These are phyloP conservation scores for Drosophila neocordata DNA, from an alignment of 1,140 invertebrate species.

Conservation along the genomic window DNA sequence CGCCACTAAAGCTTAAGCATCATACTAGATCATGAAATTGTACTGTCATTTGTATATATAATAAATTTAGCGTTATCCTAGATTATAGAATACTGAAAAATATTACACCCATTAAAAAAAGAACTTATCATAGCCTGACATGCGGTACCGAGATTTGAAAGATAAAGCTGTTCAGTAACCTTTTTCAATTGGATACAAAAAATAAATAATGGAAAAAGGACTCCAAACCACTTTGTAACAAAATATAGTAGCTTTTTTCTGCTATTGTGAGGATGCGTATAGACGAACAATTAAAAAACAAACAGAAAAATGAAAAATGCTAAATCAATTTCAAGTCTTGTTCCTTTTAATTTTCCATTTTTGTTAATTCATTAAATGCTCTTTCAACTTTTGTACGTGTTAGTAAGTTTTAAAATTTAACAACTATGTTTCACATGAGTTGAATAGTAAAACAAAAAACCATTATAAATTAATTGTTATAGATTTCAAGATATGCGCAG, in stretches of 20 bases:
- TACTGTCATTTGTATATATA: too few species aligned
- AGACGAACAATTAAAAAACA: conserved; percentile 8
- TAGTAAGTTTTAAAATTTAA: conserved; percentile 41
- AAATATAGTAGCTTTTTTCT: background rate
- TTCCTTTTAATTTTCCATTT: conserved; percentile 60
- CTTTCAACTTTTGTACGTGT: conserved; percentile 12
- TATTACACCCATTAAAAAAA: too few species aligned
- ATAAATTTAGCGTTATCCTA: too few species aligned
- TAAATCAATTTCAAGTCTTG: conserved; percentile 57
- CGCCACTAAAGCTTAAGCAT: too few species aligned
- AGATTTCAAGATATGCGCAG: background rate
- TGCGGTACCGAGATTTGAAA: background rate
- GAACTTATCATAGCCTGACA: too few species aligned
- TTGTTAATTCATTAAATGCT: conserved; percentile 28
- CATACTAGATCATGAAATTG: too few species aligned
- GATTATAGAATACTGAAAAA: background rate
- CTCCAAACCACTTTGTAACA: background rate
- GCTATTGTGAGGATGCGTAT: too few species aligned
- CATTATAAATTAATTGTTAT: background rate
- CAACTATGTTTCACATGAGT: conserved; percentile 63
- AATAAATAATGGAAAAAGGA: too few species aligned
- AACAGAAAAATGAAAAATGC: conserved; percentile 51
- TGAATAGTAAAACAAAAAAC: conserved; percentile 15
- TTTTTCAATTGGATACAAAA: too few species aligned
- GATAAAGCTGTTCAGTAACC: too few species aligned